Evolutionary conservation across 2,888 invertebrate species (phyloP), one percentile per base, ranked within the genome.

Genomic region (Seladonia tumulorum): DNA sequence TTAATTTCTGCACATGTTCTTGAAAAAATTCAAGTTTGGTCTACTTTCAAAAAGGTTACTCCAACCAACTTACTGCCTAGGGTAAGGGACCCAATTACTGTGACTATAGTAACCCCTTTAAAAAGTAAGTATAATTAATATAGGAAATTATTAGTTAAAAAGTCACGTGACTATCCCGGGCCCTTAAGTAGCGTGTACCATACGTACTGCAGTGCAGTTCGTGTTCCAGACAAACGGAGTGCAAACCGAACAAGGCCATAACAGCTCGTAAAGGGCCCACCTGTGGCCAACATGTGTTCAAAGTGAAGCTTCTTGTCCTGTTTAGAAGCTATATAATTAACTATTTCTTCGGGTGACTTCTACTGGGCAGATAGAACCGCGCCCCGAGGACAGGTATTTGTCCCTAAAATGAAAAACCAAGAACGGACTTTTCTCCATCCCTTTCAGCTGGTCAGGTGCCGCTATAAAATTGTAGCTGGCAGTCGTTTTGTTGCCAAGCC

Each of bases 261-360:
- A 68, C 22, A 68, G 68, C 10, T 68, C 68, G 68, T 68, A 39
- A 68, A 68, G 68, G 68, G 68, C 68, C 68, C 39, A 39, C 22
- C 70, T n/a, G 22, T 70, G 42, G 42, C n/a, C 42, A n/a, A n/a
- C 39, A 70, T 22, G 39, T 70, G 70, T 70, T 70, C 39, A n/a
- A 42, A 70, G 70, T 70, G 70, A 70, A 70, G 42, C 22, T n/a
- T 70, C 39, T 42, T n/a, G 42, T 22, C n/a, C 70, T 42, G 42
- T n/a, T 70, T n/a, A 42, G 70, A 70, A 42, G 42, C n/a, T 42
- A n/a, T 42, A n/a, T 70, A n/a, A 70, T 70, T 39, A 42, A 12
- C 42, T 42, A 70, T 42, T 42, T 42, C 14, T 42, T 10, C n/a
- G 42, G n/a, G n/a, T 14, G 39, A 70, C 12, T n/a, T 70, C 70